Evolutionary conservation across 2,113 vertebrate species (phyloP), one percentile per base, ranked within the genome.

Genomic region (Neotoma lepida): DNA sequence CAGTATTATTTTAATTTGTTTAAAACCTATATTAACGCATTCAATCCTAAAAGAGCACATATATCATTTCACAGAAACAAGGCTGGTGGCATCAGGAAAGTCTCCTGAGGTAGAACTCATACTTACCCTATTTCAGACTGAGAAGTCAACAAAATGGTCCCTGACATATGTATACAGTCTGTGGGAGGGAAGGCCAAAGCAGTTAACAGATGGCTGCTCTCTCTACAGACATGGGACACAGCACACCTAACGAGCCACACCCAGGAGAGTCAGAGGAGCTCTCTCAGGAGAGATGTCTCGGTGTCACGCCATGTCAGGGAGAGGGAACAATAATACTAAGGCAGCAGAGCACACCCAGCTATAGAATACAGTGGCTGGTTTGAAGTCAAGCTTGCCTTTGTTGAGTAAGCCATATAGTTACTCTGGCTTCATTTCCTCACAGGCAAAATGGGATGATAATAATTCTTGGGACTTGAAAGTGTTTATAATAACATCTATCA

Each of bases 11-110:
- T 92, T 70, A 86, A 77, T 33, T 24, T 66, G 84, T 93, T 63
- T 82, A 88, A 85, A 49, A 81, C 44, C 41, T 88, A 2, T 66
- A 61, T 90, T 66, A 64, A 81, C 2, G 78, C 35, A 88, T 44
- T 93, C 61, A 68, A 87, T 84, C 24, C 77, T 92, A 86, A 94
- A 77, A 92, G 76, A 58, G n/a, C 54, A 91, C n/a, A 73, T n/a
- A 76, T 7, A 90, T 13, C 13, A 70, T 44, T 92, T 91, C 49
- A 90, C 0, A 68, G 33, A 93, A 92, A 93, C 26, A 14, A 46
- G 33, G 64, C n/a, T 70, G 33, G 54, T 64, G 51, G 51, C 20
- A 93, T 85, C 85, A 88, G 35, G 41, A 39, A 89, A 93, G 84
- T 90, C 86, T 90, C 39, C 66, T 81, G 74, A 90, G 91, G 41